These are phyloP conservation scores for Thaumetopoea pityocampa DNA, from an alignment of 1,140 invertebrate genomes.

Conservation along the genomic window DNA sequence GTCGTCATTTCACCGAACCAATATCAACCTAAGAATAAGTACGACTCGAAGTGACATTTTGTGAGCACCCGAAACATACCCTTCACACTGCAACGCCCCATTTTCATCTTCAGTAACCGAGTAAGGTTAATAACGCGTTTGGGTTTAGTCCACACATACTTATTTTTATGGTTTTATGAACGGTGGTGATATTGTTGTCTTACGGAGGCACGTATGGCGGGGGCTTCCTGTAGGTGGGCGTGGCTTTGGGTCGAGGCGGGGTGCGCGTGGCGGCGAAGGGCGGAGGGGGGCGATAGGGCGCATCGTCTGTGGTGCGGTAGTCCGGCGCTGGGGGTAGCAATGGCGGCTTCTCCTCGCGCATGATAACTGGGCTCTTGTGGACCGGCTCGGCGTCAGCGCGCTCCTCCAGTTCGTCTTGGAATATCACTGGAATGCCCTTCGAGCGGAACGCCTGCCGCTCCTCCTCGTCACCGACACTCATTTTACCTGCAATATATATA, in stretches of 20 bases:
- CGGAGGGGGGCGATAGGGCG: conserved; percentile 86
- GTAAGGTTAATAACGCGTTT: too few relatives aligned
- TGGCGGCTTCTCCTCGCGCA: conserved; percentile 95
- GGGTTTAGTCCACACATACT: too few relatives aligned
- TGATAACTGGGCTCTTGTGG: conserved; percentile 93
- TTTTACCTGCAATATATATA: conserved; percentile 57
- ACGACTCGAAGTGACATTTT: too few relatives aligned
- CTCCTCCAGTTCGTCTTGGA: conserved; percentile 95
- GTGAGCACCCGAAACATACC: too few relatives aligned
- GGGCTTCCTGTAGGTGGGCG: conserved; percentile 91
- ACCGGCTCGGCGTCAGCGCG: conserved; percentile 85
- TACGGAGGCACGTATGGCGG: conserved; percentile 95
- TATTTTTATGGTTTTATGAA: background rate
- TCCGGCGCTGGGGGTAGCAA: conserved; percentile 81
- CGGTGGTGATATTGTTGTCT: conserved; percentile 40
- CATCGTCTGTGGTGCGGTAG: conserved; percentile 74
- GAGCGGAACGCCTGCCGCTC: conserved; percentile 89
- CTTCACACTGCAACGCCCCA: background rate
- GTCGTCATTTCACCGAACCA: conserved; percentile 11
- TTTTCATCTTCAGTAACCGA: too few relatives aligned
- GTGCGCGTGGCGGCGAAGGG: conserved; percentile 86
- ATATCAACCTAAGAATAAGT: too few relatives aligned
- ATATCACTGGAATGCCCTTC: conserved; percentile 95
- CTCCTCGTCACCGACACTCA: conserved; percentile 82
- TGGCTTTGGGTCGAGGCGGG: conserved; percentile 84